Percentiles rank a stretch among this genome's conserved stretches.
phyloP scores from a whole-genome alignment of 2,888 invertebrate species.

The Aporophyla nigra region DNA sequence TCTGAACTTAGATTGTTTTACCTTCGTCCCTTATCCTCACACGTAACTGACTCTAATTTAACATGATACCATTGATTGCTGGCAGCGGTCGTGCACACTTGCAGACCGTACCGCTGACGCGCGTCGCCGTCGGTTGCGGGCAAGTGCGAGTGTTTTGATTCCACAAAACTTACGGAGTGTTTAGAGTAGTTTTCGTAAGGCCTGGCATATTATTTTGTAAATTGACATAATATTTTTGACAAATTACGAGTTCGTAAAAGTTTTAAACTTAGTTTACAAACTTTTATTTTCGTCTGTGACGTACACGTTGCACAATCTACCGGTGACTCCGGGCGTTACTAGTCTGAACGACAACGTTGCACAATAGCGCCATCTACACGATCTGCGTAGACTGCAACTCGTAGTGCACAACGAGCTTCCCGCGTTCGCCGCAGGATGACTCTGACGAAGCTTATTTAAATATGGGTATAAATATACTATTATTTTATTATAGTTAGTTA shows the following conservation, averaged over 20 bases:
- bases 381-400: slow-evolving; percentile 7
- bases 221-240: slow-evolving; percentile 1
- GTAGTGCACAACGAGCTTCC: slow-evolving; percentile 26
- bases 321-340: slow-evolving; percentile 48
- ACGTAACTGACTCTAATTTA: slow-evolving; percentile 59
- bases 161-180: slow-evolving; percentile 37
- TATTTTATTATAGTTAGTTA: slow-evolving; percentile 26
- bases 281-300: slow-evolving; percentile 27
- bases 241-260: slow-evolving; percentile 8
- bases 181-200: slow-evolving; percentile 29
- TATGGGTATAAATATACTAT: background rate
- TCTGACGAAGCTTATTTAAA: slow-evolving; percentile 16
- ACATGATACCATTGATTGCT: slow-evolving; percentile 34
- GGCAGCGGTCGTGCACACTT: slow-evolving; percentile 23
- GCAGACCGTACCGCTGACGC: slow-evolving; percentile 14
- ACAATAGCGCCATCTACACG: slow-evolving; percentile 41
- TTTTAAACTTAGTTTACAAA: slow-evolving; percentile 39
- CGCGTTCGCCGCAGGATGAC: slow-evolving; percentile 34
- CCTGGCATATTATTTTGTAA: slow-evolving; percentile 35
- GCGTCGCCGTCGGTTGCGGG: slow-evolving; percentile 23
- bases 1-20: slow-evolving; percentile 75
- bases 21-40: slow-evolving; percentile 56
- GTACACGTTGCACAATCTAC: slow-evolving; percentile 38
- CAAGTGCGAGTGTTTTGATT: slow-evolving; percentile 58
- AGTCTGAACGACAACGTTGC: slow-evolving; percentile 39